Base-by-base conservation (phyloP, 2,888 invertebrate species). In the Adelognathus sp. region DNA sequence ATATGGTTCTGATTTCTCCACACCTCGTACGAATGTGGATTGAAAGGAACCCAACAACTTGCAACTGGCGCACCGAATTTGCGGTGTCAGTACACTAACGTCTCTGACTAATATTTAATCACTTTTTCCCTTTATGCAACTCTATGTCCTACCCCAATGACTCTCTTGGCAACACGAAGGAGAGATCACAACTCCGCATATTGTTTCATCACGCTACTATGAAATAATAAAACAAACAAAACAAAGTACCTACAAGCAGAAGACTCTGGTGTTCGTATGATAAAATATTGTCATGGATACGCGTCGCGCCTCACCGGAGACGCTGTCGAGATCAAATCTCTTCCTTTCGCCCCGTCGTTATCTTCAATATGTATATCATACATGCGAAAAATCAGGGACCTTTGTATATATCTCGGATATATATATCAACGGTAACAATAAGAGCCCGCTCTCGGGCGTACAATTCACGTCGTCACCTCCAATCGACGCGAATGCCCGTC, bases 211-310 rank as follows among this genome's bases (percentile, higher is more conserved):
- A 29, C 4, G 11, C 29, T 54, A 27, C 29, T 1, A 29, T 27
- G n/a, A 33, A 46, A n/a, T n/a, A n/a, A n/a, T n/a, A n/a, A n/a
- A n/a, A n/a, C n/a, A n/a, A 64, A 44, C 21, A 50, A 73, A 56
- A 27, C 33, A 11, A 58, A 39, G 29, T 58, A 33, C 29, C 61
- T 66, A 58, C 46, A 52, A 66, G 66, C 58, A 66, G 39, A 74
- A 58, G 56, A 71, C 60, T 21, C 75, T 67, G 74, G 76, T 80
- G 75, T 76, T 76, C 67, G 77, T 61, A 75, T 56, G 56, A 76
- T 78, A 76, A 82, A 82, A 84, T 85, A 85, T 85, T 85, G 85
- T 85, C 85, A 84, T 84, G 80, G 76, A 75, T 72, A 79, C 77
- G 24, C 50, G 74, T 70, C 61, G 61, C 54, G 18, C 27, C 50